Evolutionary conservation across 2,113 vertebrate species (phyloP), one percentile per base, ranked within the genome.

Genomic region (Triplophysa rosa): DNA sequence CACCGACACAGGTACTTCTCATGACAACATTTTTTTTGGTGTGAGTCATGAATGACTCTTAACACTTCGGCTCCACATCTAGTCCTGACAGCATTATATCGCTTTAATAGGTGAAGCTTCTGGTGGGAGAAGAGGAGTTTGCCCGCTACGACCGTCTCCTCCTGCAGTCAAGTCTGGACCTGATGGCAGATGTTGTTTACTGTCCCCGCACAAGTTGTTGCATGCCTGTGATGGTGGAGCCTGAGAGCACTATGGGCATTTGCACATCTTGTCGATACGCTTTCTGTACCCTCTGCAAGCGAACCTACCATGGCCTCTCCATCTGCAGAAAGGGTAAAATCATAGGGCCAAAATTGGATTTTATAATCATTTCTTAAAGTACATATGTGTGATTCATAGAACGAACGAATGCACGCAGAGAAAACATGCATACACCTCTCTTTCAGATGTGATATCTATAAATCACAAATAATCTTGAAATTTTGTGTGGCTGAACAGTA

Each of bases 181-280:
- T 95, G 71, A 99, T 99, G 98, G 94, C 96, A 0, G 98, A 99
- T 0, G 95, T 99, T 8, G 95, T 98, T 0, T 96, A 99, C 69
- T 99, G 98, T 65, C 98, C 98, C 2, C 96, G 96, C 1, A 92
- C 90, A 0, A 89, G 89, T 85, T 99, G 97, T 74, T 93, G 92
- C 84, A 92, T 94, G 0, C 93, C 97, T 0, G 97, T 99, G 2
- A 95, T 99, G 96, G 94, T 96, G 78, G 98, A 99, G 85, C 96
- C 97, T 0, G 93, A 93, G 49, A 90, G 93, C 77, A 97, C 94
- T 80, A 97, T 99, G 96, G 98, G 91, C 85, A 95, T 97, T 72
- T 99, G 98, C 82, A 92, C 96, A 3, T 87, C 89, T 45, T 99
- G 98, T 86, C 94, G 94, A 86, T 98, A 98, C 5, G 97, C 97